Percentiles rank a stretch among this genome's conserved stretches.
These are phyloP conservation scores for Gavia stellata DNA, from an alignment of 2,113 vertebrate species.

Conservation along the genomic window DNA sequence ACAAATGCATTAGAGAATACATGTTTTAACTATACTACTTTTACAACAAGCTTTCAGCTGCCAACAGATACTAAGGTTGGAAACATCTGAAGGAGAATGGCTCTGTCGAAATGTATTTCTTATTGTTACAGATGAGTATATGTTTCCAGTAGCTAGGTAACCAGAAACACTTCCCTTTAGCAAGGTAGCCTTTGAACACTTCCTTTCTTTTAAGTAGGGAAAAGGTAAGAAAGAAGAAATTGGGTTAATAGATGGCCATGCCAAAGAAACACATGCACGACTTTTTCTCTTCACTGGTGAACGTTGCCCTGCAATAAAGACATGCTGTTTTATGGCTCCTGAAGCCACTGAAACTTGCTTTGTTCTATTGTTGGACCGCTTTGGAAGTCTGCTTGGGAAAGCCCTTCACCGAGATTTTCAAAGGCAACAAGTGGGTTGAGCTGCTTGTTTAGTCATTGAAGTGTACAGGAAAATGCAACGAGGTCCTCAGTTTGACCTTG, in stretches of 20 bases:
- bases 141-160: neutral
- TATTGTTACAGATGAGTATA: neutral
- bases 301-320: neutral
- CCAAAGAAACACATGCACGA: rapidly evolving
- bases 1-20: neutral
- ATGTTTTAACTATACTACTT: neutral
- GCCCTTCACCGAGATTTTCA: neutral
- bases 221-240: neutral
- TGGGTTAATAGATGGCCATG: neutral
- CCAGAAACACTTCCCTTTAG: neutral
- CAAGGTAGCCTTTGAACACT: neutral
- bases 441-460: neutral
- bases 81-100: neutral
- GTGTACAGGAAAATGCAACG: neutral
- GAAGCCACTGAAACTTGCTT: neutral
- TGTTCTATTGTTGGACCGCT: neutral
- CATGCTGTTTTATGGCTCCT: neutral
- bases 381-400: neutral
- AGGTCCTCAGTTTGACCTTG: neutral
- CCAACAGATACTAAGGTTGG: neutral
- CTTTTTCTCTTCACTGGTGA: neutral
- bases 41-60: neutral
- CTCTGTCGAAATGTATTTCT: neutral
- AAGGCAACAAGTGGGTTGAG: neutral
- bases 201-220: neutral